A percentile compares a stretch with the other conserved stretches of the same genome.
These are phyloP conservation scores for Trachelus troglodyta DNA, from an alignment of 2,888 invertebrate species.

Conservation along the genomic window DNA sequence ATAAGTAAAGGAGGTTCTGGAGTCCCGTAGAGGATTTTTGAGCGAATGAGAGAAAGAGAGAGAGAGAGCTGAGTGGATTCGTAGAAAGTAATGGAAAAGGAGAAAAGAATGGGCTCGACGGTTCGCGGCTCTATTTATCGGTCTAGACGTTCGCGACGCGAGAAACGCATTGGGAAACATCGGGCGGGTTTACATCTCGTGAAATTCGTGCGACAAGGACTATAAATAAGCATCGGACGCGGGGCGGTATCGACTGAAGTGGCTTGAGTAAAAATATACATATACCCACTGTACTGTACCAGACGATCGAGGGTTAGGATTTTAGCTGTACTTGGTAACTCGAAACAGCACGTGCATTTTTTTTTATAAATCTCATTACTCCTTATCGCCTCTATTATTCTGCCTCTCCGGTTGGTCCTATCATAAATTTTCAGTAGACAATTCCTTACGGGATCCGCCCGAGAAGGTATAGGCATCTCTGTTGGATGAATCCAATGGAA, in stretches of 20 bases:
- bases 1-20: not conserved
- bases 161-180: slow-evolving; percentile 1
- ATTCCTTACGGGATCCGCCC: not conserved
- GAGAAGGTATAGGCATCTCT: not conserved
- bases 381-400: not conserved
- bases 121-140: not conserved
- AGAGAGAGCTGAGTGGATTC: not conserved
- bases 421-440: not conserved
- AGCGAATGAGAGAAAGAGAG: not conserved
- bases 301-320: not conserved
- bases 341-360: not conserved
- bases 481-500: not conserved
- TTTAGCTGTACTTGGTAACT: not conserved
- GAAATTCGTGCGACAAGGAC: slow-evolving; percentile 38
- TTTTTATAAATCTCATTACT: not conserved
- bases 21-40: not conserved
- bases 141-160: slow-evolving; percentile 6
- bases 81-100: not conserved
- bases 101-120: not conserved
- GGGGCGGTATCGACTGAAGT: slow-evolving; percentile 28
- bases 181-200: slow-evolving; percentile 28
- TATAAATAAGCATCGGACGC: slow-evolving; percentile 47
- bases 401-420: rapidly evolving
- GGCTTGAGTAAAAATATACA: slow-evolving; percentile 38
- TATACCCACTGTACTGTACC: not conserved